Evolutionary conservation across 2,113 vertebrate genomes (phyloP).

Genomic region (Mesitornis unicolor): DNA sequence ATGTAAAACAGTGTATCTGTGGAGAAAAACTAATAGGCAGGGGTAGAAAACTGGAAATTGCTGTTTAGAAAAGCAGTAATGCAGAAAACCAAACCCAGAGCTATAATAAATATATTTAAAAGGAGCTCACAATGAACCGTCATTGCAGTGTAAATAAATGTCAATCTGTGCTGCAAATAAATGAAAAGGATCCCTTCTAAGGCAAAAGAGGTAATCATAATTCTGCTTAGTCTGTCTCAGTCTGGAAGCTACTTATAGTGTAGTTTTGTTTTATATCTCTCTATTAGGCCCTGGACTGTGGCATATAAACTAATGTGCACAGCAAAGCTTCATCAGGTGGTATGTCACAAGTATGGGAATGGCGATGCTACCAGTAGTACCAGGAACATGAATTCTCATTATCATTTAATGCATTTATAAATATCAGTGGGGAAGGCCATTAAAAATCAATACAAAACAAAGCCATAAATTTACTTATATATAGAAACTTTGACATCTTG

Average conservation of each 20-base stretch:
- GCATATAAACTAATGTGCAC: neutral
- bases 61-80: constrained; percentile 5
- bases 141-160: neutral
- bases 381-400: neutral
- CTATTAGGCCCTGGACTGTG: neutral
- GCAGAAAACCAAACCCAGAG: neutral
- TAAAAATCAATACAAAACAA: neutral
- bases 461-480: neutral
- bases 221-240: neutral
- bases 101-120: constrained; percentile 14
- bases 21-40: neutral
- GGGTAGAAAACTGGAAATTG: neutral
- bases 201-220: neutral
- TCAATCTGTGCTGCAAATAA: neutral
- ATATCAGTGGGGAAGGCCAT: neutral
- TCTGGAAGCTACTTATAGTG: neutral
- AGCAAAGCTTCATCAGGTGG: neutral
- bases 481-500: neutral
- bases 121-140: neutral
- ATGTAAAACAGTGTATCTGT: neutral
- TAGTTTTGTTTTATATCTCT: neutral
- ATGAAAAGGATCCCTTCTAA: neutral
- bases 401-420: neutral
- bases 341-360: neutral
- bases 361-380: neutral